These are phyloP conservation scores for Poeciliopsis paucimaculata DNA, from an alignment of 2,797 vertebrate species.

Conservation along the genomic window DNA sequence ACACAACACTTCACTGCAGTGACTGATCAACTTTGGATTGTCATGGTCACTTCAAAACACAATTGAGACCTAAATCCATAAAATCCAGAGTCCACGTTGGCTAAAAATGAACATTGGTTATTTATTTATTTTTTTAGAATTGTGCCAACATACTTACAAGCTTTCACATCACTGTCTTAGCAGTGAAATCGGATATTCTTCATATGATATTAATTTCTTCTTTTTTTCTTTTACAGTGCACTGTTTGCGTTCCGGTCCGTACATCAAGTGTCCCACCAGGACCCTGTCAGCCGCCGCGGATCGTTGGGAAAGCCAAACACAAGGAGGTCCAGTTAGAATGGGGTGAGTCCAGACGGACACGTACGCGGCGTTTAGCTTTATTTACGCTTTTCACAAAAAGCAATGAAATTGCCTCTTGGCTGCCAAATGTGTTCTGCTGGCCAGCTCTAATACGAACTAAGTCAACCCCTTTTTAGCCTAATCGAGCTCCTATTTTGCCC, in stretches of 20 bases:
- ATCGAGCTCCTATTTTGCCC: constrained; percentile 55
- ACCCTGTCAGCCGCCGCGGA: constrained; percentile 87
- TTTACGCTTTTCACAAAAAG: constrained; percentile 10
- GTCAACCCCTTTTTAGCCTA: constrained; percentile 51
- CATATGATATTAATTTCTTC: background rate
- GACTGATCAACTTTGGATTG: background rate
- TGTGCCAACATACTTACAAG: background rate
- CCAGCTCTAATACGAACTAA: constrained; percentile 39
- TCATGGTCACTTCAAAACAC: background rate
- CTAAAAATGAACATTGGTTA: background rate
- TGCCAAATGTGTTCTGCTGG: constrained; percentile 21
- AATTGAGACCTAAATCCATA: background rate
- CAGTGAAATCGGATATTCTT: background rate
- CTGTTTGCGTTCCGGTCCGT: constrained; percentile 88
- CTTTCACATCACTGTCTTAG: background rate
- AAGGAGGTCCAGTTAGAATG: constrained; percentile 95
- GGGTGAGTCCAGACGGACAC: constrained; percentile 83
- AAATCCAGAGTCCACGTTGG: background rate
- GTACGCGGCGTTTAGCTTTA: constrained; percentile 19
- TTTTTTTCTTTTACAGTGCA: constrained; percentile 80
- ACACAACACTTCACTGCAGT: background rate
- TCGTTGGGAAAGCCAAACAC: constrained; percentile 93
- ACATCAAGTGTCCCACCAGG: constrained; percentile 91
- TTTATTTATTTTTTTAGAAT: background rate
- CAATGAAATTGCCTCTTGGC: constrained; percentile 47